These are phyloP conservation scores for Caerostris darwini DNA, from an alignment of 1,140 invertebrate genomes.

Conservation along the genomic window DNA sequence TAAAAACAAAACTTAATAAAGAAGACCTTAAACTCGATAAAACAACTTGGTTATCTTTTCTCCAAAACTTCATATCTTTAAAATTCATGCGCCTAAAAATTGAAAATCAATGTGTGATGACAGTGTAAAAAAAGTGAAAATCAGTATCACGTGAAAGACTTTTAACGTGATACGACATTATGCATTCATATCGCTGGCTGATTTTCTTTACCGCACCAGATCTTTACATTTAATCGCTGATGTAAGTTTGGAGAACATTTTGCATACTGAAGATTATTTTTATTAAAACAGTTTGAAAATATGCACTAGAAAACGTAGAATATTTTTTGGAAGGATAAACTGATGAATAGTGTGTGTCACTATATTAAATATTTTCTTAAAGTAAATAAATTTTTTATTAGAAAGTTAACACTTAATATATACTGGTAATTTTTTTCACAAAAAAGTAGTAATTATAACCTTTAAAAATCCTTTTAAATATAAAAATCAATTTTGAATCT, in stretches of 20 bases:
- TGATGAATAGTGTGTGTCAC: too few species aligned
- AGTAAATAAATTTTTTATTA: too few species aligned
- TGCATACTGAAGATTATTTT: too few species aligned
- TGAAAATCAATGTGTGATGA: constrained; percentile 37
- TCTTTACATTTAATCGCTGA: constrained; percentile 38
- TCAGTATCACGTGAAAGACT: neutral
- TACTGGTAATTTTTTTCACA: too few species aligned
- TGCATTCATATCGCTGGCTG: constrained; percentile 12
- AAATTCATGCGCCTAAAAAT: neutral
- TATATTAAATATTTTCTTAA: too few species aligned
- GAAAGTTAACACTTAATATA: too few species aligned
- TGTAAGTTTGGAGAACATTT: too few species aligned
- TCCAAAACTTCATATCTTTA: neutral
- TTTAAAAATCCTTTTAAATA: too few species aligned
- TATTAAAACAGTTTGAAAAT: neutral
- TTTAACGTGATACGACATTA: constrained; percentile 12
- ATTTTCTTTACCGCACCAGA: neutral
- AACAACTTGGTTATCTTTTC: constrained; percentile 23
- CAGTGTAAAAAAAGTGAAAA: neutral
- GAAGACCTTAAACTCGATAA: constrained; percentile 19
- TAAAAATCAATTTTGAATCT: too few species aligned
- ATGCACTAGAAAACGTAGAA: neutral
- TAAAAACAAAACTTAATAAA: too few species aligned
- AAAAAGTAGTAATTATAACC: too few species aligned
- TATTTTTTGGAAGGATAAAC: neutral